phyloP scores from a whole-genome alignment of 2,797 vertebrate species.

The Acanthurus tractus region DNA sequence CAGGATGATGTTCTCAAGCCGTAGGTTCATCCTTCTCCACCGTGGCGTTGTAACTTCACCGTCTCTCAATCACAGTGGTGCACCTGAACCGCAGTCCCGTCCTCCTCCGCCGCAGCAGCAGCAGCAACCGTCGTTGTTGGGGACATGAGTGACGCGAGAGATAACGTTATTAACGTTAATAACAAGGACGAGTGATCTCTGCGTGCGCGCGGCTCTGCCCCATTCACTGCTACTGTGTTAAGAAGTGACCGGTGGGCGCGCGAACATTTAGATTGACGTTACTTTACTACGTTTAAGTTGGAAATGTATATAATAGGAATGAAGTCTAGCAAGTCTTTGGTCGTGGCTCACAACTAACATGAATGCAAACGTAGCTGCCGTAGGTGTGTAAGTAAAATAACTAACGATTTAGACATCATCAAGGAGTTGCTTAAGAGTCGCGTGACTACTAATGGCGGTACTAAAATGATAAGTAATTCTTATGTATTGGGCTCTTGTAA shows the following conservation, averaged over 20 bases:
- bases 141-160: constrained; percentile 79
- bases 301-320: background rate
- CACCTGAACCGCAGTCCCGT: constrained; percentile 74
- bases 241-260: constrained; percentile 45
- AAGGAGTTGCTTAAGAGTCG: background rate
- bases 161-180: constrained; percentile 81
- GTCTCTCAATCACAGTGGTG: constrained; percentile 70
- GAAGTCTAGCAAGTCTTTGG: background rate
- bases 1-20: background rate
- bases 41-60: constrained; percentile 36
- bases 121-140: constrained; percentile 32
- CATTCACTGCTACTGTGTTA: constrained; percentile 21
- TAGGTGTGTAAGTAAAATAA: background rate
- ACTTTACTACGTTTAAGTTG: background rate
- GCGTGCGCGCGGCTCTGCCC: constrained; percentile 60
- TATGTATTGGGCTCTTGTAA: background rate
- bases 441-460: background rate
- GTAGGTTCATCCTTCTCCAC: background rate
- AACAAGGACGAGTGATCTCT: constrained; percentile 54
- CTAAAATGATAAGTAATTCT: background rate
- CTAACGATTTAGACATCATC: background rate
- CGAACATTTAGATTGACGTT: background rate
- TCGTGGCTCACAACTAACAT: background rate
- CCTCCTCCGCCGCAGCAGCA: constrained; percentile 10
- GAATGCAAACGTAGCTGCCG: background rate